Evolutionary conservation across 2,888 invertebrate species (phyloP), one percentile per base, ranked within the genome.

Genomic region (Octonoba sinensis): DNA sequence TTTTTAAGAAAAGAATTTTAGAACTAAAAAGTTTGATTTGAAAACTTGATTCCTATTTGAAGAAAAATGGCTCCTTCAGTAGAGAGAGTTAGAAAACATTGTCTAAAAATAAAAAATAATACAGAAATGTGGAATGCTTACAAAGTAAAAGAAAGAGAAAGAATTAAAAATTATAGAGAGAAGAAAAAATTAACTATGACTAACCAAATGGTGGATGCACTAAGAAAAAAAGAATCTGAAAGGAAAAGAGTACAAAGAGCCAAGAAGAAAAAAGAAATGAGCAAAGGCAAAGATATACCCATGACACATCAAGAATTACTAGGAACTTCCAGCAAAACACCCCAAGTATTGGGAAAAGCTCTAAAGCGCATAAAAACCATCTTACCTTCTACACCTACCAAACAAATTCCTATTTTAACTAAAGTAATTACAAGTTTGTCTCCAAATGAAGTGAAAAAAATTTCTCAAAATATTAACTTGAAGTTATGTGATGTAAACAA

Each of bases 61-160:
- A n/a, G n/a, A n/a, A n/a, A n/a, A n/a, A n/a, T n/a, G n/a, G n/a
- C 27, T 27, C 2, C 27, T 27, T 27, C 27, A 15, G 18, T 18
- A 56, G 18, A n/a, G n/a, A 56, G 56, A 56, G 56, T 56, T 6
- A 56, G 56, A 18, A 56, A 56, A 18, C 56, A 56, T 56, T 1
- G 18, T 15, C 3, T n/a, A 22, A 56, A 56, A 56, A 15, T 3
- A 27, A 27, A 27, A 6, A 27, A 27, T 27, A 6, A 27, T 6
- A 27, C 2, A 27, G 27, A 27, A 18, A 18, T 18, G 2, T n/a
- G 56, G 16, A 18, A 3, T 3, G 56, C 56, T 56, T 6, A 56
- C 3, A 56, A 56, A 18, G 18, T 6, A 12, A 56, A 56, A 56
- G 56, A 56, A 56, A 56, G 56, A 6, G 18, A 56, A 18, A 56